Evolutionary conservation across 2,888 invertebrate genomes (phyloP), one percentile per base, ranked within the genome.

Genomic region (Amphipoea oculea): DNA sequence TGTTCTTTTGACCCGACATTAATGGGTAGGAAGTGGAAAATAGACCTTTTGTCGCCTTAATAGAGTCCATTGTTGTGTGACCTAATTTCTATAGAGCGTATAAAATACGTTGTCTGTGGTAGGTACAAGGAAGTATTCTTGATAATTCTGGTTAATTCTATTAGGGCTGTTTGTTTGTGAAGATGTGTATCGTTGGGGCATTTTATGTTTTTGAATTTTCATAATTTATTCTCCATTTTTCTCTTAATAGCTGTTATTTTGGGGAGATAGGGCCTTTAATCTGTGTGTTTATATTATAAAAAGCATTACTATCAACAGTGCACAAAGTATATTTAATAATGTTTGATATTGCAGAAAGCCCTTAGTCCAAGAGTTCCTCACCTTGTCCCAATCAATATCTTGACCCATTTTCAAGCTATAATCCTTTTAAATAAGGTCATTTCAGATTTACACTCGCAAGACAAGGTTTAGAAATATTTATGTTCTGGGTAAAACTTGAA

Each of bases 1-100:
- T 92, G 90, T 93, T 92, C 92, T 92, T 94, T 93, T 93, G 93
- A 91, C 89, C 87, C 90, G 86, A 89, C 90, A 91, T 91, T 89
- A 91, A 91, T 89, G 89, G 88, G 84, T 84, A 86, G 83, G 90
- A 92, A 90, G 88, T 90, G 90, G 91, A 92, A 93, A 93, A 91
- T 92, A 89, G 86, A 75, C 88, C 90, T 93, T 92, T 89, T 84
- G 60, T 82, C 83, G 84, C 86, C 82, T 87, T 88, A 88, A 90
- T 88, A 92, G 84, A 86, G 89, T 84, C 90, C 78, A 90, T 92
- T 93, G 89, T 92, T 86, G 86, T 76, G 66, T 89, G 91, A 85
- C 90, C 88, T 82, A 84, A 84, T 91, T 90, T 69, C 65, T 70
- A 66, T 57, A 48, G 72, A 79, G 57, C 42, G 54, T 71, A 65